Evolutionary conservation across 2,113 vertebrate genomes (phyloP), one percentile per base, ranked within the genome.

Genomic region (Hydrolagus affinis): DNA sequence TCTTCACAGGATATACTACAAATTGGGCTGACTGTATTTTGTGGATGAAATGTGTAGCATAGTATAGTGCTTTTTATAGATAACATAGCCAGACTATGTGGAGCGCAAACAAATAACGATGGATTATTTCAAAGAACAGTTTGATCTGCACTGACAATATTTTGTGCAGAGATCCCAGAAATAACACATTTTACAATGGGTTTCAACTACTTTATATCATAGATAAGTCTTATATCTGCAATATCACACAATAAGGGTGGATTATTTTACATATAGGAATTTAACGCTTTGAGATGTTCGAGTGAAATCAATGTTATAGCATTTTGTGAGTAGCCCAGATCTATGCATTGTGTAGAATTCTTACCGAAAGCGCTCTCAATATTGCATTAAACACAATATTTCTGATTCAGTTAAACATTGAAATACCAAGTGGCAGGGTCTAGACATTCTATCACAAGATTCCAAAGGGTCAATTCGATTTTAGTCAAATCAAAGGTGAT

Each of bases 401-500:
- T 68, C 60, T 66, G 60, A 83, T 83, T 44, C 60, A 83, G 60
- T 83, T 83, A 66, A 83, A 83, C 15, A 66, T 83, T 66, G 78
- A 83, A 83, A 83, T 83, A 30, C 15, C 78, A 83, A 83, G 78
- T 83, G 78, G 78, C 78, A 83, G 78, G 44, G 78, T 83, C 78
- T 83, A 83, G 78, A 64, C 78, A 83, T 83, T 83, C 78, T 83
- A 83, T 83, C 78, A 83, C 66, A 66, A 25, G 60, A 64, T 83
- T 66, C 60, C 77, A 83, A 83, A 83, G 78, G 78, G 78, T 83
- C 78, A 83, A 83, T 83, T 83, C 78, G 78, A 83, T 83, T 83
- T 83, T 64, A 83, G 78, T 66, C 78, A 83, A 83, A 83, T 83
- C 78, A 83, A 83, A 83, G 78, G 78, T 83, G 78, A 83, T 83